Base-by-base conservation (phyloP, 1,140 invertebrate species). In the Drosophila melanogaster region DNA sequence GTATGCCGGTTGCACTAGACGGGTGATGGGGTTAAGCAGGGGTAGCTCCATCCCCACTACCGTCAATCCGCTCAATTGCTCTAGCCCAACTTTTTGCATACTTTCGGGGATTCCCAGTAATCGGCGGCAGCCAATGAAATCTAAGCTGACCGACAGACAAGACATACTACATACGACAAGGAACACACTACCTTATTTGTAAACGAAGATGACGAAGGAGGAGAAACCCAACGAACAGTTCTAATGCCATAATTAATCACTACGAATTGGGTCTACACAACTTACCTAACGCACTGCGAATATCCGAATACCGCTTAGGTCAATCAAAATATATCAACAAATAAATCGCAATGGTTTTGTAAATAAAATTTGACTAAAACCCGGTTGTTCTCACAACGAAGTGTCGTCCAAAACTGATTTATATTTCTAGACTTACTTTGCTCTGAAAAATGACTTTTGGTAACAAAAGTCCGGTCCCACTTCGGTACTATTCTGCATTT, bases 401-500 rank as follows among this genome's bases (percentile, higher is more conserved):
- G 11, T 10, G 10, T 17, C 8, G 8, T 33, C 8, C 12, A 15
- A 49, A 15, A 49, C n/a, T 50, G 47, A 12, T 19, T 2, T 4
- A 5, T 11, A 30, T 50, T 11, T 17, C 47, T 1, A 50, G 10
- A 26, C 47, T 17, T 15, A 33, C 47, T 49, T 11, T 5, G 47
- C 46, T 22, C 19, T 22, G 19, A 22, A 22, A 22, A 22, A 22
- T 22, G 19, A 22, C 19, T 22, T 22, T 22, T 44, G 19, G 19
- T 44, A 47, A 7, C n/a, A 22, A 8, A 8, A 30, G 7, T 79
- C 64, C 77, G 62, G 38, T 75, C 79, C 44, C 57, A 49, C 46
- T 69, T 73, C 41, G 51, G 37, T 37, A 44, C 17, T 59, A n/a
- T 17, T 47, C 41, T 22, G 15, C 5, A 22, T 26, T 30, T n/a